These are phyloP conservation scores for Chloropsis hardwickii DNA, from an alignment of 2,113 vertebrate genomes.

Conservation along the genomic window DNA sequence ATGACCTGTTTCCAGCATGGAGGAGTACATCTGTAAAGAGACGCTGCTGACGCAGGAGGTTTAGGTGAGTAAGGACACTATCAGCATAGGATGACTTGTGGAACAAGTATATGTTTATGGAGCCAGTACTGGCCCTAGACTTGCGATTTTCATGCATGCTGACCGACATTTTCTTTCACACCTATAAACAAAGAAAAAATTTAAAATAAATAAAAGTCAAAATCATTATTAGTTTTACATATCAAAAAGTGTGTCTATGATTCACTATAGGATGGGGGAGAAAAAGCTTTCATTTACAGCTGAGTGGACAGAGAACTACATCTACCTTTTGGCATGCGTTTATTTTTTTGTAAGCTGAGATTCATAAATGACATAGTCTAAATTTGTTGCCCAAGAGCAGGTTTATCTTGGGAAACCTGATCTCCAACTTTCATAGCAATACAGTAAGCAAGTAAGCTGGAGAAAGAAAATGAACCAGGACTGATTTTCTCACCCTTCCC, in stretches of 20 bases:
- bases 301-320: not conserved
- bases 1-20: constrained; percentile 79
- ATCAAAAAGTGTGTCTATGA: not conserved
- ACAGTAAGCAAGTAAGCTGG: constrained; percentile 25
- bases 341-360: constrained; percentile 25
- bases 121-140: constrained; percentile 82
- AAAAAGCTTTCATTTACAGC: not conserved
- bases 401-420: constrained; percentile 77
- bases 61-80: constrained; percentile 82
- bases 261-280: not conserved
- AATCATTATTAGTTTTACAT: not conserved
- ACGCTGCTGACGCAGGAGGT: constrained; percentile 80
- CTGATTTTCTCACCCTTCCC: constrained; percentile 64
- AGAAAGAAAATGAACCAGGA: constrained; percentile 1
- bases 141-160: constrained; percentile 84
- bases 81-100: constrained; percentile 85
- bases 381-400: constrained; percentile 65
- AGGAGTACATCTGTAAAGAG: constrained; percentile 84
- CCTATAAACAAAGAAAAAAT: constrained; percentile 61
- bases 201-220: not conserved
- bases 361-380: constrained; percentile 43
- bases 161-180: constrained; percentile 82
- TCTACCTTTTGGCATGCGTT: not conserved
- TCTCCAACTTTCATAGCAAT: constrained; percentile 54
- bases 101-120: constrained; percentile 83